These are phyloP conservation scores for Himantopus leucocephalus DNA, from an alignment of 2,113 vertebrate species.

Conservation along the genomic window DNA sequence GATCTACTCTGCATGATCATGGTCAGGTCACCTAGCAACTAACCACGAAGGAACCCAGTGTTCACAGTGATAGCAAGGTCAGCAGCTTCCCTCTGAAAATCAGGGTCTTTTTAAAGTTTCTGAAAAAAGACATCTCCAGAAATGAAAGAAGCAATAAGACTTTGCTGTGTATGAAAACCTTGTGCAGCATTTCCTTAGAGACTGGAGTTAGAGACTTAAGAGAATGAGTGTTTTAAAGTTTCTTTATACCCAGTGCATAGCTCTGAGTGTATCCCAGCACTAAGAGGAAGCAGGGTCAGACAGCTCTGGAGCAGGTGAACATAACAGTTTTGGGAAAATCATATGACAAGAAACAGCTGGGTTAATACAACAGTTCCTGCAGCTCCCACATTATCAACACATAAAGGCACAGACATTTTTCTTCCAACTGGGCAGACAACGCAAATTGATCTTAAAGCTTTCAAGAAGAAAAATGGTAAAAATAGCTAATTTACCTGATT, in stretches of 20 bases:
- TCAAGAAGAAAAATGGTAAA: conserved; percentile 66
- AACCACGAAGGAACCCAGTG: not conserved
- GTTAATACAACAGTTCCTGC: not conserved
- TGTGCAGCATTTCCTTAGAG: not conserved
- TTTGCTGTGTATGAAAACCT: not conserved
- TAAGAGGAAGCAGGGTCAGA: not conserved
- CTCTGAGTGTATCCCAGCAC: not conserved
- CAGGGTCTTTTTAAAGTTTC: not conserved
- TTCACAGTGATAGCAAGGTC: not conserved
- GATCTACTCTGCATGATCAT: not conserved
- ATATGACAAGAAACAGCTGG: not conserved
- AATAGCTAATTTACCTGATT: conserved; percentile 74
- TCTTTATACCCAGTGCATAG: not conserved
- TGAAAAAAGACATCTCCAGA: not conserved
- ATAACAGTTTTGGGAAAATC: not conserved
- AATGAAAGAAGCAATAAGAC: not conserved
- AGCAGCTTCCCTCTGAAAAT: not conserved
- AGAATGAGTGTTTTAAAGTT: not conserved
- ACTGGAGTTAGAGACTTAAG: not conserved
- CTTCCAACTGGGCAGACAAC: not conserved
- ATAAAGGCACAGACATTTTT: not conserved
- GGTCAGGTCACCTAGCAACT: not conserved
- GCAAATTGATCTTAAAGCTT: conserved; percentile 59
- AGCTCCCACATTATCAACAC: not conserved
- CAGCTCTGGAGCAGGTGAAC: not conserved